Conservation (phyloP, 1,140 invertebrate species). For the Sitobion miscanthi region DNA sequence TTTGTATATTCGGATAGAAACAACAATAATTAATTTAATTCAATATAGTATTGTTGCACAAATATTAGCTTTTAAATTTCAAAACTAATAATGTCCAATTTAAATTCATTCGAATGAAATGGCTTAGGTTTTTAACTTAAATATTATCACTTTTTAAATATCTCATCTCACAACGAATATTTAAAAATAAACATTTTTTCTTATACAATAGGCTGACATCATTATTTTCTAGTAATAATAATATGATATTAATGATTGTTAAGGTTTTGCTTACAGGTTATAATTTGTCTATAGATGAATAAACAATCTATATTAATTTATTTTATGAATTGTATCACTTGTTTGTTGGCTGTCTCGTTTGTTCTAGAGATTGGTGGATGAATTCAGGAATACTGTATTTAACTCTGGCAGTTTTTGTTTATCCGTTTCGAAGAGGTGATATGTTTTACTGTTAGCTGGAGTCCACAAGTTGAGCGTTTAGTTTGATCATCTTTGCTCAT, state of each 20-base stretch:
- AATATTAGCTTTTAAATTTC: neutral
- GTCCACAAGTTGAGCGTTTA: no score
- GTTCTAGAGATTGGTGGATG: neutral
- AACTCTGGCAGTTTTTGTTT: no score
- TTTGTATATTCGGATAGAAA: neutral
- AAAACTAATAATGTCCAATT: neutral
- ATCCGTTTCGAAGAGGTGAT: no score
- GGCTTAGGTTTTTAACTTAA: neutral
- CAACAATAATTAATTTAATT: neutral
- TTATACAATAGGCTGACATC: no score
- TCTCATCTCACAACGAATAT: neutral
- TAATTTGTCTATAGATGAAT: neutral
- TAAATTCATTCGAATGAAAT: neutral
- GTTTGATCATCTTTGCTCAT: no score
- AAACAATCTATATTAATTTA: no score
- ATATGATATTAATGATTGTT: neutral
- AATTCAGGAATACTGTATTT: neutral
- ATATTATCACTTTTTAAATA: neutral
- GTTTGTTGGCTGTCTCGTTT: neutral
- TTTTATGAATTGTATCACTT: no score
- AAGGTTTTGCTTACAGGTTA: neutral
- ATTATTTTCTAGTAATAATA: neutral
- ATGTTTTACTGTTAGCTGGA: no score
- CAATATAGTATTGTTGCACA: neutral
- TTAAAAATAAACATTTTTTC: neutral